These are phyloP conservation scores for Ornithoptera priamus DNA, from an alignment of 2,888 invertebrate genomes.

Conservation along the genomic window DNA sequence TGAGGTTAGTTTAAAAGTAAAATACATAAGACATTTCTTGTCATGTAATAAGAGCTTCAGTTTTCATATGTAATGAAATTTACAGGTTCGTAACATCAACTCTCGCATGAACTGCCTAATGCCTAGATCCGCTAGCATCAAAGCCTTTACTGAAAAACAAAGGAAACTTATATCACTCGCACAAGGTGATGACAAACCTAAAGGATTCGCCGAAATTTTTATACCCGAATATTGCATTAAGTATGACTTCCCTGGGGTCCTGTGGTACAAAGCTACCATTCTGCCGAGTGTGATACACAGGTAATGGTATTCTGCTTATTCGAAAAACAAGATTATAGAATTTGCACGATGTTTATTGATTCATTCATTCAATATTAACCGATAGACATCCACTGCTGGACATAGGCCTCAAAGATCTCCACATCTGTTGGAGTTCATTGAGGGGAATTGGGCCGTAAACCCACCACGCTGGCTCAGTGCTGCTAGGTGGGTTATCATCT, in stretches of 20 bases:
- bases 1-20: conserved; percentile 81
- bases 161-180: conserved; percentile 50
- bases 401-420: too few species aligned
- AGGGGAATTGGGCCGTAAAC: too few species aligned
- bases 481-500: too few species aligned
- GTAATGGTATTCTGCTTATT: conserved; percentile 44
- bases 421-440: too few species aligned
- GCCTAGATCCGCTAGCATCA: conserved; percentile 64
- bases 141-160: conserved; percentile 60
- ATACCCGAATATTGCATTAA: conserved; percentile 93
- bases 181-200: conserved; percentile 72
- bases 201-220: conserved; percentile 82
- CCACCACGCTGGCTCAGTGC: too few species aligned
- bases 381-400: too few species aligned
- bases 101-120: conserved; percentile 69
- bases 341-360: too few species aligned
- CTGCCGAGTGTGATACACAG: conserved; percentile 93
- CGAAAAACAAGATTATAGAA: not conserved
- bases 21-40: not conserved
- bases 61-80: not conserved
- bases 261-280: conserved; percentile 92
- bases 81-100: conserved; percentile 66
- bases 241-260: conserved; percentile 84
- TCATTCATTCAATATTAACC: too few species aligned
- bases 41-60: not conserved